Conservation (phyloP, 2,113 vertebrate species). For the Zosterops pallidus region DNA sequence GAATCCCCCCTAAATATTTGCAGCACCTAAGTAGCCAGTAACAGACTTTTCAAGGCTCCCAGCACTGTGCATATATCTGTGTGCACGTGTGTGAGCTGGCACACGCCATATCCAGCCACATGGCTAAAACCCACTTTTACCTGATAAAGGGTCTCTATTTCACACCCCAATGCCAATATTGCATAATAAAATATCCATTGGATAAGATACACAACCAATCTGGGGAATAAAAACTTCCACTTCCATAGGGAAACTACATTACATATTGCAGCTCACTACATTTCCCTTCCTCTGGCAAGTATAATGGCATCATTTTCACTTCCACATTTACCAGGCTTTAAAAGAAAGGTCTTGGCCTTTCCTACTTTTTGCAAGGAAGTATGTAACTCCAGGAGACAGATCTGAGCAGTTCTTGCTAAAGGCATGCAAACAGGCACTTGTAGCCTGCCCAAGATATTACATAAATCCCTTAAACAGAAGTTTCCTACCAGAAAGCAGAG, state of each 20-base stretch:
- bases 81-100: no score
- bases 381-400: neutral
- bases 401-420: neutral
- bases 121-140: neutral
- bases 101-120: neutral
- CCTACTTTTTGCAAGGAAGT: neutral
- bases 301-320: neutral
- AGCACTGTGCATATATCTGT: rapidly evolving
- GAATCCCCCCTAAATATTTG: neutral
- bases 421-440: neutral
- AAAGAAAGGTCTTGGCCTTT: neutral
- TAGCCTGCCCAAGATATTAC: neutral
- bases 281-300: neutral
- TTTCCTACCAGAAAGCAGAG: neutral
- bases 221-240: neutral
- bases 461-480: neutral
- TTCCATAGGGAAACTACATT: neutral
- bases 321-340: neutral
- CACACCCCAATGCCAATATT: neutral
- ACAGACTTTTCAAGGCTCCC: neutral
- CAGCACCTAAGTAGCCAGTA: neutral
- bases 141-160: neutral
- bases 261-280: neutral
- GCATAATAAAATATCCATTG: neutral
- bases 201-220: neutral